Evolutionary conservation across 2,888 invertebrate genomes (phyloP).

Genomic region (Iselma pallidipennis): DNA sequence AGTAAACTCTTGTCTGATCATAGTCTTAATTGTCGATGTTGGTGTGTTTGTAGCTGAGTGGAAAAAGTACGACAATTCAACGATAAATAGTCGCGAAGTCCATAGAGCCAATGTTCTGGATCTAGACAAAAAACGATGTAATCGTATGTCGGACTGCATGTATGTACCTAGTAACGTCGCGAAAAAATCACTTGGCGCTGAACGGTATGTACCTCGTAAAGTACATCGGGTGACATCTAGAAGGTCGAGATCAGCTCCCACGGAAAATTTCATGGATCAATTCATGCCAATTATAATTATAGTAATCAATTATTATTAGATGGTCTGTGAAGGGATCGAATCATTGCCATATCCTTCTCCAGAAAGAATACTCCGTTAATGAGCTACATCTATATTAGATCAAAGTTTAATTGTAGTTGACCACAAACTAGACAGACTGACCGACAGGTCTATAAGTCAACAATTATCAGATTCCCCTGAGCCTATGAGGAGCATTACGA

Average conservation of each 20-base stretch:
- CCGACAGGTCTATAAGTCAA: constrained; percentile 53
- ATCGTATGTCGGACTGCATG: constrained; percentile 49
- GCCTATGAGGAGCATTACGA: constrained; percentile 37
- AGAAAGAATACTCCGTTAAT: constrained; percentile 35
- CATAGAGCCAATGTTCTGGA: constrained; percentile 34
- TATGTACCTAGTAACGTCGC: constrained; percentile 35
- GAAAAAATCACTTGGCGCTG: constrained; percentile 50
- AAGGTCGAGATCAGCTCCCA: constrained; percentile 46
- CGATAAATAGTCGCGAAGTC: constrained; percentile 47
- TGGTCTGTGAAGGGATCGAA: not conserved
- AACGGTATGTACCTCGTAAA: constrained; percentile 46
- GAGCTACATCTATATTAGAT: constrained; percentile 43
- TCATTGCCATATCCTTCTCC: too few relatives aligned
- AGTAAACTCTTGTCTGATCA: constrained; percentile 15
- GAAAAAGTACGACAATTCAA: constrained; percentile 46
- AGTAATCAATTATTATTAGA: not conserved
- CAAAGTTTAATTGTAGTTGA: constrained; percentile 40
- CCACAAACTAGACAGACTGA: constrained; percentile 45
- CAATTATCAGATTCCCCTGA: constrained; percentile 52
- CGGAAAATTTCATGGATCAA: constrained; percentile 22
- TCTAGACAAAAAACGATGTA: constrained; percentile 47
- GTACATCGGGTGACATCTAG: constrained; percentile 44
- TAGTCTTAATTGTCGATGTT: constrained; percentile 20
- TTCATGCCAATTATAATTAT: not conserved
- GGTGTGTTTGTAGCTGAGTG: constrained; percentile 7